Evolutionary conservation across 2,113 vertebrate species (phyloP), one percentile per base, ranked within the genome.

Genomic region (Protobothrops mucrosquamatus): DNA sequence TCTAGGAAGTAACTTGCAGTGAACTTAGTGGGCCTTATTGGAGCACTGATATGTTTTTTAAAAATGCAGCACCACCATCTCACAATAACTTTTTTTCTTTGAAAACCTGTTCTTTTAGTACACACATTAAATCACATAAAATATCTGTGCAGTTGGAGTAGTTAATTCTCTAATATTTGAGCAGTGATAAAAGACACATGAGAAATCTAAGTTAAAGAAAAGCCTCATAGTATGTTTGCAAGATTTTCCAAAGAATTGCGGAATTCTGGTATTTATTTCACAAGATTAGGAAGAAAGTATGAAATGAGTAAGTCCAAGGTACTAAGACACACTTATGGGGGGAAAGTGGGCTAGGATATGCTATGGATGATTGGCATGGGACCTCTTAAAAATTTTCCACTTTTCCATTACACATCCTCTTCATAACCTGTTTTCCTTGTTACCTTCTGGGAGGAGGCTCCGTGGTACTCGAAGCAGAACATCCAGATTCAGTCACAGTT

Each of bases 281-380:
- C 15, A 46, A 3, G 55, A 56, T 61, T 20, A 6, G 2, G 6
- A 15, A 15, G 1, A 34, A 89, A 85, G 46, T 89, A 51, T 56
- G 85, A 92, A 89, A 89, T 89, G 89, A 92, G 51, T 89, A 89
- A 85, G 87, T 69, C 87, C 64, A 89, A 85, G 26, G 48, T 85
- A 51, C 52, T 23, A 48, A 92, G 52, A 92, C 89, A 92, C 24
- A 26, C 81, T 85, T 89, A 46, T 48, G 48, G 64, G 48, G 4
- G 34, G 26, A 18, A 1, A n/a, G 4, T 26, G 26, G 59, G 34
- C 52, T 57, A 57, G 51, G 51, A 74, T 55, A 57, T 55, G 52
- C 87, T 48, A 56, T 74, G 64, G 92, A 92, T 57, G 56, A 56
- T 24, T 85, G 91, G 51, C 39, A 92, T 48, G 52, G 46, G 61